Evolutionary conservation across 2,797 vertebrate species (phyloP).

Genomic region (Enteromius viviparus): DNA sequence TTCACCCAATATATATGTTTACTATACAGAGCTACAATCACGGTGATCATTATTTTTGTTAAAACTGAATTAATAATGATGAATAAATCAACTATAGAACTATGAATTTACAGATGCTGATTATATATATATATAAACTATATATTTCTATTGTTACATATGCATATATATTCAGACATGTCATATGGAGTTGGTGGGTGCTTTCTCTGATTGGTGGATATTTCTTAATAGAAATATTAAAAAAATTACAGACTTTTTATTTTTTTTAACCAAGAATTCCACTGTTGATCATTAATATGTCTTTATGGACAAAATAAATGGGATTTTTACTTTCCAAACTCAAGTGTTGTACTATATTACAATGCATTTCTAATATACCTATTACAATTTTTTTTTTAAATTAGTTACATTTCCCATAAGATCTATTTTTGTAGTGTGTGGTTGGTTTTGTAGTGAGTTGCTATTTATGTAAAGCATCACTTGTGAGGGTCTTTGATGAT

Average conservation of each 20-base stretch:
- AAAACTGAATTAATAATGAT: not conserved
- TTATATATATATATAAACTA: not conserved
- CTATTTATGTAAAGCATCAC: not conserved
- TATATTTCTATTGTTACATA: not conserved
- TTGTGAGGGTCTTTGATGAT: not conserved
- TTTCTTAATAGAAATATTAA: not conserved
- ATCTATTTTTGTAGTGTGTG: constrained; percentile 5
- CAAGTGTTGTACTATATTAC: not conserved
- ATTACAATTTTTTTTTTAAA: not conserved
- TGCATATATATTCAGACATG: not conserved
- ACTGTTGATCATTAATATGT: not conserved
- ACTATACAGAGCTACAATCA: not conserved
- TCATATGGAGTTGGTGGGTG: not conserved
- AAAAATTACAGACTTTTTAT: not conserved
- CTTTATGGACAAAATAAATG: not conserved
- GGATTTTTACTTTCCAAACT: too few relatives aligned
- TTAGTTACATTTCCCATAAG: not conserved
- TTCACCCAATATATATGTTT: not conserved
- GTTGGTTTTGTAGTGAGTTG: too few relatives aligned
- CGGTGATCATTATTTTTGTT: not conserved
- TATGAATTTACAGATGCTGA: not conserved
- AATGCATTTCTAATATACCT: not conserved
- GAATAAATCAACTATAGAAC: not conserved
- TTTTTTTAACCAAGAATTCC: not conserved
- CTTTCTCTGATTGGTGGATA: not conserved